Evolutionary conservation across 1,140 invertebrate genomes (phyloP).

Genomic region (Doryteuthis pealeii): DNA sequence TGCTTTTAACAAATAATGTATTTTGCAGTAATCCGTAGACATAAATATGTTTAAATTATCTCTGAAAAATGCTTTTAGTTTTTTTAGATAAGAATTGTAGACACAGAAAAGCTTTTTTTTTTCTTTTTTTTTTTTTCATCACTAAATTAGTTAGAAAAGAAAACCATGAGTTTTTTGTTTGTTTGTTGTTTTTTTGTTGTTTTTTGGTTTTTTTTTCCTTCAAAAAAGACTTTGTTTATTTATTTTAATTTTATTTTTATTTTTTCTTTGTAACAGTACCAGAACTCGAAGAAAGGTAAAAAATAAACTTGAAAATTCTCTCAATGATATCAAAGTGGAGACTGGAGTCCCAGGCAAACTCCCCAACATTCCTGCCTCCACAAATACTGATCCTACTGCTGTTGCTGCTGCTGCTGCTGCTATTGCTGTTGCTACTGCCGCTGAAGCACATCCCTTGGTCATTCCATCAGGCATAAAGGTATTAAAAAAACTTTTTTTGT

Average conservation of each 20-base stretch:
- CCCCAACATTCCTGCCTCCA: not conserved
- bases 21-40: no score
- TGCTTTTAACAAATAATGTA: no score
- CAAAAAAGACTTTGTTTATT: no score
- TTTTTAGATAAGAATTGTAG: no score
- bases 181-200: not conserved
- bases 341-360: not conserved
- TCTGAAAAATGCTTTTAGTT: no score
- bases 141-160: no score
- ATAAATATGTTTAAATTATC: no score
- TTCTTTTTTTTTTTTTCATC: no score
- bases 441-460: not conserved
- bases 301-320: not conserved
- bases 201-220: slow-evolving; percentile 12
- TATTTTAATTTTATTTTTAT: not conserved
- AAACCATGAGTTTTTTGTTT: no score
- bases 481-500: no score
- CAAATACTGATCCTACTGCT: not conserved
- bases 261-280: not conserved
- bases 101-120: no score
- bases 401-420: not conserved
- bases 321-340: not conserved
- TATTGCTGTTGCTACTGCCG: not conserved
- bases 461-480: not conserved
- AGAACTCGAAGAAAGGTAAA: not conserved